A percentile compares a stretch with the other conserved stretches of the same genome.
phyloP scores from a whole-genome alignment of 2,888 invertebrate genomes.

The Drosophila mulleri region DNA sequence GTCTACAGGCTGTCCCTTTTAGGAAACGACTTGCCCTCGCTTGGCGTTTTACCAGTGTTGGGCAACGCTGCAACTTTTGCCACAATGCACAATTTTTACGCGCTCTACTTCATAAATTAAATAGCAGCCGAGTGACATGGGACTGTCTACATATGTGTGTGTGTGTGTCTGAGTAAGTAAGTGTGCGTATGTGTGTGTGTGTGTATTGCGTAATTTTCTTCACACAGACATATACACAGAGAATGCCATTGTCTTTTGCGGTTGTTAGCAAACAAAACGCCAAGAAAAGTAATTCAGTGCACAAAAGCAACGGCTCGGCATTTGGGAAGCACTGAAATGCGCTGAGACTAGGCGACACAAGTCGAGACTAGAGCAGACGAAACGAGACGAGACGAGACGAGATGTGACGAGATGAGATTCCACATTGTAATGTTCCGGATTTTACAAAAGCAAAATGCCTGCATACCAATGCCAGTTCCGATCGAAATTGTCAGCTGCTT shows the following conservation, averaged over 20 bases:
- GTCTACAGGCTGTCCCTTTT: background rate
- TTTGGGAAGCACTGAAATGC: constrained; percentile 11
- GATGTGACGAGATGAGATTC: constrained; percentile 15
- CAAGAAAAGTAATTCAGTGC: constrained; percentile 75
- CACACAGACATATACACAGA: constrained; percentile 27
- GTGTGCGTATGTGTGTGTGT: constrained; percentile 8
- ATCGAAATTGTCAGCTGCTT: constrained; percentile 46
- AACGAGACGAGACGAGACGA: background rate
- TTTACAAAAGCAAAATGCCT: constrained; percentile 46
- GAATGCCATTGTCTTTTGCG: constrained; percentile 67
- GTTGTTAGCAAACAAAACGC: constrained; percentile 78
- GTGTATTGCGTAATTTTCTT: constrained; percentile 49
- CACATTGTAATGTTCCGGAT: constrained; percentile 33
- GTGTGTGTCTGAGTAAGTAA: too few relatives aligned
- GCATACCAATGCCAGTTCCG: constrained; percentile 10
- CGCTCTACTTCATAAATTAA: constrained; percentile 84
- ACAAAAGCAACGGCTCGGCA: constrained; percentile 52
- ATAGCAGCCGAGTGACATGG: constrained; percentile 69
- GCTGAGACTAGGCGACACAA: constrained; percentile 10
- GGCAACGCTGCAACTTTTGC: constrained; percentile 62
- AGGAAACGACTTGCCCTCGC: background rate
- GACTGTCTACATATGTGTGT: constrained; percentile 18
- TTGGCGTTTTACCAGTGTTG: constrained; percentile 27
- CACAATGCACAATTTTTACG: constrained; percentile 80
- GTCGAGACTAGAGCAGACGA: background rate